Base-by-base conservation (phyloP, 2,113 vertebrate genomes). In the Oncorhynchus tshawytscha region DNA sequence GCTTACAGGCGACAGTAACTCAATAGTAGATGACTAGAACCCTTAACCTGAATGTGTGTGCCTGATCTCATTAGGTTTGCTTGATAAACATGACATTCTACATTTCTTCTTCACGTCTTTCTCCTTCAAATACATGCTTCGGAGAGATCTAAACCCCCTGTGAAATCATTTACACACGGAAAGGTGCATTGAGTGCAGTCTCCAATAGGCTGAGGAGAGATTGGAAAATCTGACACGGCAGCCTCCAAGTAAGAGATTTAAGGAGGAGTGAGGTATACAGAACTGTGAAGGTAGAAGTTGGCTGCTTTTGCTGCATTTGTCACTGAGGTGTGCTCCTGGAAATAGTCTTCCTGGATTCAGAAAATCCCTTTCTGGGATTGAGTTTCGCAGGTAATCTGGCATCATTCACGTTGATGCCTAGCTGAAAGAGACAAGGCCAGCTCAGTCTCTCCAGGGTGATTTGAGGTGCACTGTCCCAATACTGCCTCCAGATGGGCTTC, bases 11-110 rank as follows among this genome's bases (percentile, higher is more conserved):
- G 85, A 84, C 81, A 81, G 78, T 83, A 82, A 71, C 85, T 90
- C 85, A 92, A 89, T 87, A 84, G 86, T 12, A 1, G 64, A 39
- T 90, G 87, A 90, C 91, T 88, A 82, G 84, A 82, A 67, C 78
- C 67, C 51, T 82, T 88, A 76, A 74, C 71, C 84, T 82, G 84
- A 81, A 87, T 22, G 31, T 72, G 78, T 80, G 79, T 77, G 79
- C 76, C 80, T 78, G 76, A 78, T 59, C 1, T n/a, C 39, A 60
- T 75, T 75, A 72, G 76, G 83, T 73, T 59, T 39, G 76, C 67
- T 81, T 82, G 86, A 86, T 85, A 82, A 87, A 80, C 12, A 12
- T 51, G 45, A 74, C 64, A 74, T 68, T 68, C 48, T 3, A 31
- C 66, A 57, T 70, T n/a, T 71, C 78, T 74, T 69, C 74, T 62